These are phyloP conservation scores for Cryptus armator DNA, from an alignment of 2,888 invertebrate genomes.

Conservation along the genomic window DNA sequence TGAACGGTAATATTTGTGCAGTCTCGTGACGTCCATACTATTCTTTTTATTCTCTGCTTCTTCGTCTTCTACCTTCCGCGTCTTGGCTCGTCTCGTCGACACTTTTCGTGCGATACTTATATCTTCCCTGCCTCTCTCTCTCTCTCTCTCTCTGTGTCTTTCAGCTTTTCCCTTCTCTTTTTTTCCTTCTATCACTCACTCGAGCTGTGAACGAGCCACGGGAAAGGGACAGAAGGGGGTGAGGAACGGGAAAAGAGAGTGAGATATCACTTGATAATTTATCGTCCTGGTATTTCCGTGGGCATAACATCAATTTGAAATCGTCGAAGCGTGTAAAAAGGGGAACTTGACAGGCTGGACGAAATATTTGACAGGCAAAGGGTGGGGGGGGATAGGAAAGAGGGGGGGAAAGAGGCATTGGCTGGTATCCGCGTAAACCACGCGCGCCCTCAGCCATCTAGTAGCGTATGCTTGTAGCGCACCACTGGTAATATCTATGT, in stretches of 20 bases:
- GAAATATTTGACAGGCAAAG: conserved; percentile 77
- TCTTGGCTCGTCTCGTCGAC: background rate
- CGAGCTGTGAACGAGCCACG: conserved; percentile 38
- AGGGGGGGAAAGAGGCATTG: conserved; percentile 48
- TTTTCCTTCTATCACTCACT: conserved; percentile 17
- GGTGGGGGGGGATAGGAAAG: conserved; percentile 18
- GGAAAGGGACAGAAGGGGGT: conserved; percentile 1
- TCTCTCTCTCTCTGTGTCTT: conserved; percentile 16
- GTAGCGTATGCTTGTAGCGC: conserved; percentile 14
- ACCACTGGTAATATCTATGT: conserved; percentile 30
- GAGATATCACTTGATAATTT: conserved; percentile 74
- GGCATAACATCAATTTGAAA: conserved; percentile 76
- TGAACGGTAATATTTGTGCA: conserved; percentile 76
- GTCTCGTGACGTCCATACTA: conserved; percentile 76
- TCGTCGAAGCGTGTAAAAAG: conserved; percentile 69
- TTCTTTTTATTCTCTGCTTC: conserved; percentile 37
- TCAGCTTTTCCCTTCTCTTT: conserved; percentile 4
- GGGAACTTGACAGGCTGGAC: conserved; percentile 73
- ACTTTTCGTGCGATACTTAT: background rate
- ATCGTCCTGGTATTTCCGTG: conserved; percentile 70
- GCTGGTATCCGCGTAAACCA: conserved; percentile 13
- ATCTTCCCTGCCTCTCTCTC: conserved; percentile 4
- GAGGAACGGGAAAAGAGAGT: conserved; percentile 38
- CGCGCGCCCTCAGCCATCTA: conserved; percentile 5
- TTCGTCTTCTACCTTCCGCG: background rate